Base-by-base conservation (phyloP, 2,797 vertebrate genomes). In the Enteromius treurensis region DNA sequence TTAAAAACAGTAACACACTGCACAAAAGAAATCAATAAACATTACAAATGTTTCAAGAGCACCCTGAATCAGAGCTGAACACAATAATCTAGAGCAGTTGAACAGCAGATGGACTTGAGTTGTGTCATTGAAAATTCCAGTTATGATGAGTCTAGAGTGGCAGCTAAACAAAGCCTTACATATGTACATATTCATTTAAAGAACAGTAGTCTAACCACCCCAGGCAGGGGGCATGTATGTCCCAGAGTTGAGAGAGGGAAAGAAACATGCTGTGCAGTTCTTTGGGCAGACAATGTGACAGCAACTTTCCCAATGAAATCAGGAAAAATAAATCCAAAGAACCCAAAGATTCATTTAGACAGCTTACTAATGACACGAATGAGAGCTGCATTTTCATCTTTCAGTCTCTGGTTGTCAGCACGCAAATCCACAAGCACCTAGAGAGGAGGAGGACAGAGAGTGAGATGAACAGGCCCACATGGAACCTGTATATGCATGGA, bases 351-450 rank as follows among this genome's bases (percentile, higher is more conserved):
- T 94, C 92, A 97, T 94, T 96, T 96, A 23, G 97, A 97, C 13
- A 98, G 95, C 88, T 97, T 97, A 93, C 96, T 97, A 92, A 98
- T 97, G 87, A 97, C 97, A 0, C 97, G 93, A 78, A 98, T 97
- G 86, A 98, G 93, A 1, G 96, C 96, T 0, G 96, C 96, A 0
- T 97, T 98, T 90, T 97, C 97, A 1, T 98, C 96, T 89, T 97
- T 97, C 76, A 98, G 95, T 77, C 97, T 92, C 93, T 97, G 96
- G 94, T 98, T 97, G 92, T 98, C 96, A 0, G 96, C 93, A 71
- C 92, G 94, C 79, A 98, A 93, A 85, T 97, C 95, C 1, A 94
- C 95, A 82, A 97, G 87, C 88, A 95, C 92, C 94, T 95, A 62
- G 1, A 8, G 7, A 40, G 62, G n/a, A n/a, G 40, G 70, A 5